Conservation (phyloP, 2,888 invertebrate genomes). For the Coenonympha glycerion region DNA sequence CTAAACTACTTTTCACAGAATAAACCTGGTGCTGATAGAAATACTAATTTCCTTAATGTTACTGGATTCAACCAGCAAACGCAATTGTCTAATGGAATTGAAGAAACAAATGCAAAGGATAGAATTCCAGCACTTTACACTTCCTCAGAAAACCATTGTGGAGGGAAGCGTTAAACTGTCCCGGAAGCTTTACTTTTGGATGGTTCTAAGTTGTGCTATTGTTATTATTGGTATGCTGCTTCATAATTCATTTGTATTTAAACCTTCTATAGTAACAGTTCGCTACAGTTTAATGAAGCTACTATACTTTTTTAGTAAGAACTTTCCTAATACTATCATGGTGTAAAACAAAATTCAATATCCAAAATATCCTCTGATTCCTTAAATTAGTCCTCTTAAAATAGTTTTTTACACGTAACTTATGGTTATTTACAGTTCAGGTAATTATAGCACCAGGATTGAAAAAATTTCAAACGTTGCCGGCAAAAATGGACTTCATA, state of each 20-base stretch:
- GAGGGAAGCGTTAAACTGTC: slow-evolving; percentile 36
- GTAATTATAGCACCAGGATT: slow-evolving; percentile 43
- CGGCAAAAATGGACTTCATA: slow-evolving; percentile 49
- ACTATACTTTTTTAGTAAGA: no score
- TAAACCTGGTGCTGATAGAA: slow-evolving; percentile 47
- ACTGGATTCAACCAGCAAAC: slow-evolving; percentile 39
- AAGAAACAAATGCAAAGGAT: slow-evolving; percentile 35
- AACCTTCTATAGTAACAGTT: no score
- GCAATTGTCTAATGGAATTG: slow-evolving; percentile 35
- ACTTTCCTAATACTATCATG: no score
- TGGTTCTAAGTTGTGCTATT: slow-evolving; percentile 25
- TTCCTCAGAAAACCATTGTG: slow-evolving; percentile 32
- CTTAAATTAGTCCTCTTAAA: no score
- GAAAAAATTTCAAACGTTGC: slow-evolving; percentile 38
- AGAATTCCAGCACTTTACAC: slow-evolving; percentile 34
- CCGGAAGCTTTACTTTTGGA: slow-evolving; percentile 31
- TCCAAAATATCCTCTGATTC: no score
- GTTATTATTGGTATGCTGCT: slow-evolving; percentile 36
- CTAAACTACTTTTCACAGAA: slow-evolving; percentile 39
- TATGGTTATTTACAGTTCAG: slow-evolving; percentile 40
- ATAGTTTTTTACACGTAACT: no score
- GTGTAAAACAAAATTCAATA: no score
- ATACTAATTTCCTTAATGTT: slow-evolving; percentile 39
- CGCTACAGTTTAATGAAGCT: no score
- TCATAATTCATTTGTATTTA: no score